Percentiles rank a stretch among this genome's conserved stretches.
Evolutionary conservation across 2,797 vertebrate species (phyloP).

Genomic region (Remorina albescens): DNA sequence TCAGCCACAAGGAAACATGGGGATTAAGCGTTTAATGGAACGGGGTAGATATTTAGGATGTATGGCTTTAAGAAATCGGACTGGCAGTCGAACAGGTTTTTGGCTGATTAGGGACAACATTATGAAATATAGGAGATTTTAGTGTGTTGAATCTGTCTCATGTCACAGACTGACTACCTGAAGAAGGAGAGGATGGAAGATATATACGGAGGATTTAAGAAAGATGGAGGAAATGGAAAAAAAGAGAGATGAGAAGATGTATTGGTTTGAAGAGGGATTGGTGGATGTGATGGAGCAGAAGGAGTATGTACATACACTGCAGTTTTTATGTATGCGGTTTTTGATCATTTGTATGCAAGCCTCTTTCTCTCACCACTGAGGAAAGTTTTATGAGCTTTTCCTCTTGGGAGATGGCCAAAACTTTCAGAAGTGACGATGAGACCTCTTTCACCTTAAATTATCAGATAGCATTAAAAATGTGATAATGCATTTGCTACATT

Average conservation of each 20-base stretch:
- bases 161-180: background rate
- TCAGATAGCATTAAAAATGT: conserved; percentile 32
- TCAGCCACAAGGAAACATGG: background rate
- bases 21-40: conserved; percentile 1
- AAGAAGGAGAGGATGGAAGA: background rate
- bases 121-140: background rate
- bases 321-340: too few species aligned
- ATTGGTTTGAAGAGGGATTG: background rate
- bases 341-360: background rate
- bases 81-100: background rate
- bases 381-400: conserved; percentile 22
- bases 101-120: background rate
- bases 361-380: background rate
- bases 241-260: conserved; percentile 2
- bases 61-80: background rate
- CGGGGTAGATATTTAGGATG: background rate
- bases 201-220: background rate
- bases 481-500: conserved; percentile 25
- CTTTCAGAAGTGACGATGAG: conserved; percentile 40
- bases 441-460: conserved; percentile 28
- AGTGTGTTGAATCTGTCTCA: background rate
- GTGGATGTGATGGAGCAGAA: too few species aligned
- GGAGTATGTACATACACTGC: background rate
- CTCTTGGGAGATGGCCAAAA: conserved; percentile 27
- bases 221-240: background rate